A percentile compares a stretch with the other conserved stretches of the same genome.
Evolutionary conservation across 2,797 vertebrate genomes (phyloP).

Genomic region (Halcyon badia): DNA sequence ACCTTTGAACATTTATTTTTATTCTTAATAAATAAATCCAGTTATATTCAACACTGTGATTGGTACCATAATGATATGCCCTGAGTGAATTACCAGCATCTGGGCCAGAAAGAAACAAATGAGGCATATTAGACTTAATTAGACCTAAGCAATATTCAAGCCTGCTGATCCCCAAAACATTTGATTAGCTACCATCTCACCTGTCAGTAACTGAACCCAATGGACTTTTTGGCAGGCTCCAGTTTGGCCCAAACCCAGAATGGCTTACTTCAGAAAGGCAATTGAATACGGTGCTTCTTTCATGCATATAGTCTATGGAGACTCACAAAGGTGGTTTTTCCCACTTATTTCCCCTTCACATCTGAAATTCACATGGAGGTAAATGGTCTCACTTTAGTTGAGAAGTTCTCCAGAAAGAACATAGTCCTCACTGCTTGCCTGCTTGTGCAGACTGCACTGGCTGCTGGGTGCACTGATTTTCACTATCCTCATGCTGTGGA

Average conservation of each 20-base stretch:
- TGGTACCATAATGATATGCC: neutral
- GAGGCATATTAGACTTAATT: neutral
- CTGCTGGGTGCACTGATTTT: neutral
- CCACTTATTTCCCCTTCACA: neutral
- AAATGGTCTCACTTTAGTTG: neutral
- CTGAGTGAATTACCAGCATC: neutral
- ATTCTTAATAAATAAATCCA: neutral
- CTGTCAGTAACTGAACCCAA: neutral
- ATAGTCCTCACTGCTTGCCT: neutral
- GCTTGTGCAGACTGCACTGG: neutral
- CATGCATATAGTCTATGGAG: neutral
- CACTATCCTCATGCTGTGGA: neutral
- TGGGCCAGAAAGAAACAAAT: neutral
- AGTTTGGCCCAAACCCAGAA: neutral
- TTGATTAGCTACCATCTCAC: neutral
- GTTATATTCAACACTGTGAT: neutral
- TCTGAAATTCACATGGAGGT: neutral
- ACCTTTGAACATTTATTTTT: neutral
- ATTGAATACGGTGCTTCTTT: neutral
- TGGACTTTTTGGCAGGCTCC: neutral
- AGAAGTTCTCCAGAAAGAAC: neutral
- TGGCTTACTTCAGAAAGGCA: neutral
- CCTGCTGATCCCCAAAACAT: neutral
- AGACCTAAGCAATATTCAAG: neutral
- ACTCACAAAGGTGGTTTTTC: neutral